A percentile compares a stretch with the other conserved stretches of the same genome.
Evolutionary conservation across 2,888 invertebrate species (phyloP).

Genomic region (Drosophila lacicola): DNA sequence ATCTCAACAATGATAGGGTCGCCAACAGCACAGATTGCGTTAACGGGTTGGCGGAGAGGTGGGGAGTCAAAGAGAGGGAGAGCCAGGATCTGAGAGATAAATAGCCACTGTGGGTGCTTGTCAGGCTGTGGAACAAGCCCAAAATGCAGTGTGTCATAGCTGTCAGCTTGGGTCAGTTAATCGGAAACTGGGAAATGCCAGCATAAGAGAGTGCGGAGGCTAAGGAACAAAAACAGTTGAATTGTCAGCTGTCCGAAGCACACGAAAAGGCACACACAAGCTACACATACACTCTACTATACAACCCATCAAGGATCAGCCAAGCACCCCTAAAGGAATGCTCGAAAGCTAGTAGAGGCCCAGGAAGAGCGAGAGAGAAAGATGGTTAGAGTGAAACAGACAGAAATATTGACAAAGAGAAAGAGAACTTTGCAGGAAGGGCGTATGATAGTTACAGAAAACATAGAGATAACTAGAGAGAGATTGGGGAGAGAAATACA

Average conservation of each 20-base stretch:
- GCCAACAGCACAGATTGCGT: slow-evolving; percentile 2
- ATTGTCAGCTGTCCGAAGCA: no score
- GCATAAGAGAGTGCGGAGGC: neutral
- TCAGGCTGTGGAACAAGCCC: neutral
- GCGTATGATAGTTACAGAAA: no score
- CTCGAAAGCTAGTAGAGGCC: no score
- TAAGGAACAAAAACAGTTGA: neutral
- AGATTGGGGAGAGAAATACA: neutral
- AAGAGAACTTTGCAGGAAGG: no score
- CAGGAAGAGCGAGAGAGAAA: no score
- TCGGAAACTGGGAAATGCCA: neutral
- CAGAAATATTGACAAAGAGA: no score
- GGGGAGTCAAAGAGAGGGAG: neutral
- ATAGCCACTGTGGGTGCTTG: neutral
- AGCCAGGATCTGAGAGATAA: slow-evolving; percentile 6
- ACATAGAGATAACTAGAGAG: no score
- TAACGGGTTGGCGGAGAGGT: neutral
- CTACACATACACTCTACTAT: no score
- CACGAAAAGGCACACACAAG: no score
- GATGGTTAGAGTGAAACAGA: no score
- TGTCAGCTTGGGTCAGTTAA: slow-evolving; percentile 15
- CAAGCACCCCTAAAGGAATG: no score
- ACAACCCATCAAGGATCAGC: no score
- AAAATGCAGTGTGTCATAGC: neutral
- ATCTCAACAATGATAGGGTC: slow-evolving; percentile 43